A percentile compares a stretch with the other conserved stretches of the same genome.
Evolutionary conservation across 2,113 vertebrate species (phyloP).

Genomic region (Brachirus orientalis): DNA sequence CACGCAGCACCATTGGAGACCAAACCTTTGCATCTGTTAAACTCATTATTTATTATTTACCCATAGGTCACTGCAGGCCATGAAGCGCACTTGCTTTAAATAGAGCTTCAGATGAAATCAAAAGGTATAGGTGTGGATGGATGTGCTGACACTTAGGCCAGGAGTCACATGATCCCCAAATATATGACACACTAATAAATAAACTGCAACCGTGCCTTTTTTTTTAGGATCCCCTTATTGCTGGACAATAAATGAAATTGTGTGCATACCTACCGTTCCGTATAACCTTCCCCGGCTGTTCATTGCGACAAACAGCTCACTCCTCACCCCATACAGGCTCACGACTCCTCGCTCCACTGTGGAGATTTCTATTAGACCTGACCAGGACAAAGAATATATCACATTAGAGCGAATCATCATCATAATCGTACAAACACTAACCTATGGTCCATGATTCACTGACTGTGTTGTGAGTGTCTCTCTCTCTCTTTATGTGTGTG

Average conservation of each 20-base stretch:
- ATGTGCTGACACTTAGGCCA: not conserved
- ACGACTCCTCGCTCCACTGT: conserved; percentile 95
- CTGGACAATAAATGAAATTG: conserved; percentile 52
- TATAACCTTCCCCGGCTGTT: conserved; percentile 92
- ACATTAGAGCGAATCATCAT: conserved; percentile 1
- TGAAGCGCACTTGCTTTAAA: conserved; percentile 46
- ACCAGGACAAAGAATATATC: conserved; percentile 41
- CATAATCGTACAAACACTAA: not conserved
- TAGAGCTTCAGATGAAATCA: conserved; percentile 56
- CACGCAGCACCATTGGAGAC: too few relatives aligned
- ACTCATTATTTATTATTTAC: conserved; percentile 60
- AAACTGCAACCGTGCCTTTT: conserved; percentile 7
- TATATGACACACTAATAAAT: conserved; percentile 30
- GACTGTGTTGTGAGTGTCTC: not conserved
- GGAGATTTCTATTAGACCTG: conserved; percentile 96
- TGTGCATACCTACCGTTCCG: conserved; percentile 89
- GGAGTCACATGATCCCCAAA: conserved; percentile 6
- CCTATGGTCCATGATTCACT: conserved; percentile 10
- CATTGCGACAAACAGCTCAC: conserved; percentile 92
- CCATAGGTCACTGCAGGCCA: conserved; percentile 40
- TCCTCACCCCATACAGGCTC: conserved; percentile 91
- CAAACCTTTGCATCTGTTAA: conserved; percentile 61
- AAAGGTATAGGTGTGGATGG: conserved; percentile 32
- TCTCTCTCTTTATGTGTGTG: too few relatives aligned
- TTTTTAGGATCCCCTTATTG: conserved; percentile 12